These are phyloP conservation scores for Tragelaphus imberbis DNA, from an alignment of 2,113 vertebrate genomes.

Conservation along the genomic window DNA sequence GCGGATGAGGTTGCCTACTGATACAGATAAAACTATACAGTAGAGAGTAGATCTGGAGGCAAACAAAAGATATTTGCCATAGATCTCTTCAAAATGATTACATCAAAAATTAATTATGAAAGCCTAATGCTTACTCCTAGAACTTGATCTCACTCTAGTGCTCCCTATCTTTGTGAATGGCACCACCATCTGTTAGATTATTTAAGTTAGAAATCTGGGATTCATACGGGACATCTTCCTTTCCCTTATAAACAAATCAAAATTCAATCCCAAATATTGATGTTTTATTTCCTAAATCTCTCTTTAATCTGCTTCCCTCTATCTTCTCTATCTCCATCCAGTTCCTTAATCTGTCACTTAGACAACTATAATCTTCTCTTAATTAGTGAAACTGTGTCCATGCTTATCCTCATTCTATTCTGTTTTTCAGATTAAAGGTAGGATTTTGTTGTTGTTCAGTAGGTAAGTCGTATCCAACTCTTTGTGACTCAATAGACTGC, in stretches of 20 bases:
- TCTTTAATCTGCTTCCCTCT: neutral
- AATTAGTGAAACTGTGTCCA: neutral
- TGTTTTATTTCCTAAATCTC: slow-evolving; percentile 2
- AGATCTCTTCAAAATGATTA: neutral
- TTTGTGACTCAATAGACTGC: neutral
- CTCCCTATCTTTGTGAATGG: neutral
- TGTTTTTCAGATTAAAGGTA: slow-evolving; percentile 18
- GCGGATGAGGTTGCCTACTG: neutral
- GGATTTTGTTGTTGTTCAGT: neutral
- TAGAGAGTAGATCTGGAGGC: neutral
- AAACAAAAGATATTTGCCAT: neutral
- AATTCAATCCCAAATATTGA: neutral
- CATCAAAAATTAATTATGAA: neutral
- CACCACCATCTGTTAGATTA: neutral
- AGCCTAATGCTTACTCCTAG: neutral
- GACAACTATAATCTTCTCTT: neutral
- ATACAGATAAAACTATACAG: neutral
- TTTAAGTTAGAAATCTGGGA: neutral
- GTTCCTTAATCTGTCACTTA: neutral
- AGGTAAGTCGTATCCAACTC: neutral
- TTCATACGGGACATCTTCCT: neutral
- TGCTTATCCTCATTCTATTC: neutral
- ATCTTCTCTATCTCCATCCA: neutral
- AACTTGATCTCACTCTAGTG: neutral
- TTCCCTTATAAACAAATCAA: neutral